Evolutionary conservation across 1,140 invertebrate genomes (phyloP).

Genomic region (Ridgeia piscesae): DNA sequence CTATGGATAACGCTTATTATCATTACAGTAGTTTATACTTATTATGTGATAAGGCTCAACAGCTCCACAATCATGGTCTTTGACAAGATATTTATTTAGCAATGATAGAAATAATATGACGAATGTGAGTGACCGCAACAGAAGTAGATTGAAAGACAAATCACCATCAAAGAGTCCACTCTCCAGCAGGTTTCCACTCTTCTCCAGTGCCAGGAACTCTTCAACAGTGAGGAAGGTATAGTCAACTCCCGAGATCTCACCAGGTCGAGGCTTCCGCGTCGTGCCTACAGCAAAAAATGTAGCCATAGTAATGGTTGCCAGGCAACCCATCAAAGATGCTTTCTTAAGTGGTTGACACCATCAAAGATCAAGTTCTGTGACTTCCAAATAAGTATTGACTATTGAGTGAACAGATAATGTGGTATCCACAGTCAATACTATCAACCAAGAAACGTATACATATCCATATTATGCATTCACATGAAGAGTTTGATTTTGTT

Average conservation of each 20-base stretch:
- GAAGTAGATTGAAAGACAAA: slow-evolving; percentile 13
- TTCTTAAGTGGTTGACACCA: neutral
- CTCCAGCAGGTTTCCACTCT: slow-evolving; percentile 67
- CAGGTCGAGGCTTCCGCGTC: slow-evolving; percentile 64
- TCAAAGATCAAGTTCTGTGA: neutral
- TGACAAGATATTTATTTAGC: neutral
- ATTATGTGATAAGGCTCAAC: too few species aligned
- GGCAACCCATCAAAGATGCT: neutral
- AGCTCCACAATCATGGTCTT: neutral
- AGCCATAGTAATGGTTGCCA: neutral
- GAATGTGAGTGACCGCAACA: neutral
- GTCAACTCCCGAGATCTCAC: slow-evolving; percentile 69
- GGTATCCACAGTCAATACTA: too few species aligned
- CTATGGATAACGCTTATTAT: too few species aligned
- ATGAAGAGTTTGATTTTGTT: too few species aligned
- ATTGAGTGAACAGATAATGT: too few species aligned
- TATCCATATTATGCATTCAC: too few species aligned
- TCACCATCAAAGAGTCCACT: slow-evolving; percentile 70
- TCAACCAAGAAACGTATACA: too few species aligned
- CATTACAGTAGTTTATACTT: too few species aligned
- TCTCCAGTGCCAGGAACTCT: slow-evolving; percentile 67
- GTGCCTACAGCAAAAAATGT: slow-evolving; percentile 59
- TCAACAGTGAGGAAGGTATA: slow-evolving; percentile 68
- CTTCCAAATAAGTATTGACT: too few species aligned
- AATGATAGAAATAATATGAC: neutral